Base-by-base conservation (phyloP, 2,113 vertebrate species). In the Cathartes aura region DNA sequence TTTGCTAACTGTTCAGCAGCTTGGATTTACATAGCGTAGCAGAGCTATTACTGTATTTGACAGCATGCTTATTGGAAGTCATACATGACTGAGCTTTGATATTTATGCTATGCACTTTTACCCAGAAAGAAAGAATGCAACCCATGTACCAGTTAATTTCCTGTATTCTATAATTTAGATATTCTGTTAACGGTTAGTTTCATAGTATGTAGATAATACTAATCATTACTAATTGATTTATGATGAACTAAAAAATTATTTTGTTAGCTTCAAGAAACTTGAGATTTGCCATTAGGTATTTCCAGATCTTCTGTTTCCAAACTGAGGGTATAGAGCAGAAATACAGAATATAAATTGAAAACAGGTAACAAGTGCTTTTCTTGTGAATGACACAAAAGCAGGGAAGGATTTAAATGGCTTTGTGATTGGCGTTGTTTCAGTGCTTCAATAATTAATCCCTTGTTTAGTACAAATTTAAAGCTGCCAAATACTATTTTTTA, bases 321-420 rank as follows among this genome's bases (percentile, higher is more conserved):
- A 93, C 79, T 82, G 89, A 97, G 14, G 6, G 63, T 78, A 91
- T 12, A 71, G 82, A 94, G 80, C 85, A 97, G 92, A 96, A 98
- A 97, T 92, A 34, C 70, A 96, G 59, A 97, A 91, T 7, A 45
- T 80, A 96, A 97, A 97, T 92, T 91, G 80, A 76, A 95, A 98
- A 94, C 93, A 96, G 92, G 70, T 47, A 97, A 94, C 82, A 90
- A 96, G 26, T 42, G 43, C 38, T 91, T 81, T 88, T 62, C 92
- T 81, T 91, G 72, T 86, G 92, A 93, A 96, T 82, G 96, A 48
- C 93, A 93, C 75, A 84, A 91, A 92, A 81, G 87, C 76, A 92
- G 64, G 59, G 76, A 87, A 91, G 79, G 75, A 93, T 87, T 89
- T 75, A 53, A 62, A 84, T 79, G 55, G 71, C 59, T 92, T 72